phyloP scores from a whole-genome alignment of 2,797 vertebrate species.

The Siniperca obscura region DNA sequence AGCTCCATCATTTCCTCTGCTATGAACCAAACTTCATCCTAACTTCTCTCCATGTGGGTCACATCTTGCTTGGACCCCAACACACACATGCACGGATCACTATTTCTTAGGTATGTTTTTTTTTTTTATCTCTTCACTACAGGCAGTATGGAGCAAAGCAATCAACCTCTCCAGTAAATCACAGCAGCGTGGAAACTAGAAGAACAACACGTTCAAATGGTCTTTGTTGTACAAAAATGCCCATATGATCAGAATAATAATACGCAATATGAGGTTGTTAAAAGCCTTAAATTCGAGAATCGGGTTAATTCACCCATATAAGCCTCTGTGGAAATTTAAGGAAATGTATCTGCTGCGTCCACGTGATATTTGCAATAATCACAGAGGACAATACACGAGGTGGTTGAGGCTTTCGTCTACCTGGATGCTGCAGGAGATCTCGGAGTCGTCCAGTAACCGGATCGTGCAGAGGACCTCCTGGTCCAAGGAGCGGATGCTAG shows the following conservation, averaged over 20 bases:
- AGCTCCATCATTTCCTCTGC: conserved; percentile 41
- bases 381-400: conserved; percentile 24
- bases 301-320: neutral
- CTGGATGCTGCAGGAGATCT: conserved; percentile 96
- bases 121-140: neutral
- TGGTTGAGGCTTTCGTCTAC: conserved; percentile 73
- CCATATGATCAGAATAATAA: neutral
- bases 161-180: conserved; percentile 37
- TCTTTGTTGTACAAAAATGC: neutral
- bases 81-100: neutral
- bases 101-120: neutral
- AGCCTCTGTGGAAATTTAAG: neutral
- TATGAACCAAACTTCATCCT: conserved; percentile 61
- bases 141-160: conserved; percentile 14
- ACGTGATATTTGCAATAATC: conserved; percentile 54
- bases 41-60: conserved; percentile 63
- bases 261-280: neutral
- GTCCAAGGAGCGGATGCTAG: conserved; percentile 93
- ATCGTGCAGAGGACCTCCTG: conserved; percentile 95
- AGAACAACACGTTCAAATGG: conserved; percentile 12
- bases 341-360: conserved; percentile 25
- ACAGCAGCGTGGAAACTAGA: conserved; percentile 32
- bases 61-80: conserved; percentile 12
- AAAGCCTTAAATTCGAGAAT: neutral
- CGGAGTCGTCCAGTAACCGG: conserved; percentile 94